Evolutionary conservation across 2,113 vertebrate species (phyloP).

Genomic region (Platycercus adscitus): DNA sequence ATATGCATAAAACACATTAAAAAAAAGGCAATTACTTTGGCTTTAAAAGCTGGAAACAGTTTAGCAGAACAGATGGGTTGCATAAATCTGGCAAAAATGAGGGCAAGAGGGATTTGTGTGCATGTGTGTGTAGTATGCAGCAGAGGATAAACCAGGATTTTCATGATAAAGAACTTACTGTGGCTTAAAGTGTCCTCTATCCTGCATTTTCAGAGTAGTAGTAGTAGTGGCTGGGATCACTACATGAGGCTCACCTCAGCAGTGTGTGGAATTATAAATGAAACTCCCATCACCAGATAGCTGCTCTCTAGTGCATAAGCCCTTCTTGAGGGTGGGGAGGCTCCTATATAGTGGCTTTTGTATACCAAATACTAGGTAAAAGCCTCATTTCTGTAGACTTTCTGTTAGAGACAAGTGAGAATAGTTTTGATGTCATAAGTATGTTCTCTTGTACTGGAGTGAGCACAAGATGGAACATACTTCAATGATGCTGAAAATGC

Average conservation of each 20-base stretch:
- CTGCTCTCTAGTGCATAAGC: too few relatives aligned
- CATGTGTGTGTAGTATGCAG: not conserved
- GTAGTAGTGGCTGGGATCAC: not conserved
- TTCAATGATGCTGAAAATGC: not conserved
- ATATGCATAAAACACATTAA: not conserved
- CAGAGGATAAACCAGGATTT: not conserved
- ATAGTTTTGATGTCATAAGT: not conserved
- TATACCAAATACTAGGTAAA: too few relatives aligned
- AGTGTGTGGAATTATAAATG: not conserved
- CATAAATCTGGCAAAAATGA: conserved; percentile 31
- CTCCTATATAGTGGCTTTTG: not conserved
- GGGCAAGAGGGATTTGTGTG: conserved; percentile 13
- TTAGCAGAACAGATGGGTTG: conserved; percentile 44
- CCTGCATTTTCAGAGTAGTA: not conserved
- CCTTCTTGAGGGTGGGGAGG: not conserved
- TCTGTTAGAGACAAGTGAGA: not conserved
- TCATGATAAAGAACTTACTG: not conserved
- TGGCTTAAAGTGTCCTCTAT: not conserved
- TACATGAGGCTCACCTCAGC: not conserved
- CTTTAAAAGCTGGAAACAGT: conserved; percentile 11
- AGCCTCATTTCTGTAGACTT: not conserved
- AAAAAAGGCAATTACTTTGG: not conserved
- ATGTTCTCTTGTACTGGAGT: not conserved
- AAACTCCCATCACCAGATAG: accelerated
- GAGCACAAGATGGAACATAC: not conserved